Base-by-base conservation (phyloP, 92 coral and sea anemone genomes). In the Zoanthus solanderi region DNA sequence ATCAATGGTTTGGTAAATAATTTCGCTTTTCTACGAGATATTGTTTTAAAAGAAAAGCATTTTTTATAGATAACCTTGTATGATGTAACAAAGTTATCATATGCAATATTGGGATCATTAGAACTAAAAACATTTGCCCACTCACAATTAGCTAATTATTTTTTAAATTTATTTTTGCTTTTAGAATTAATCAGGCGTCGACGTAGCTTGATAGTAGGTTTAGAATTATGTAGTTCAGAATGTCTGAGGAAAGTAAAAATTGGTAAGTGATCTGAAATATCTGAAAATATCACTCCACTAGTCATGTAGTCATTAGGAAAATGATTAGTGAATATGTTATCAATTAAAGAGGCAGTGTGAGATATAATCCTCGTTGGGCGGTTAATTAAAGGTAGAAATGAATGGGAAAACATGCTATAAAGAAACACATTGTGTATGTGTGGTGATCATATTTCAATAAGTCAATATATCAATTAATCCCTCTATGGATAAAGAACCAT, bases 21-120 rank as follows among this genome's bases (percentile, higher is more conserved):
- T 63, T n/a, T n/a, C n/a, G n/a, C n/a, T n/a, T n/a, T n/a, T n/a
- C n/a, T 63, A 4, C 4, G 31, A 16, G 31, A n/a, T 63, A n/a
- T n/a, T 3, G 69, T 63, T 63, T 63, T 17, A 63, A 63, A 63
- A 6, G 69, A 9, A 63, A 63, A 63, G 31, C 69, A 63, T n/a
- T 63, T 63, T 63, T 63, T 29, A n/a, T 63, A 63, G 69, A 63
- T 63, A 63, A 16, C 69, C 69, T 63, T 63, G 69, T 63, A 63
- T 16, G 32, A 16, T 63, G 69, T 63, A 63, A 63, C 30, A 63
- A 63, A 63, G 69, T n/a, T 63, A 16, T 58, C 66, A 58, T 58
- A 58, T 58, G 66, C 66, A 58, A 58, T 58, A 14, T 12, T 58
- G 66, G n/a, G 66, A 58, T 58, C 66, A 58, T 11, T 58, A 58